These are phyloP conservation scores for Shargacucullia verbasci DNA, from an alignment of 2,888 invertebrate species.

Conservation along the genomic window DNA sequence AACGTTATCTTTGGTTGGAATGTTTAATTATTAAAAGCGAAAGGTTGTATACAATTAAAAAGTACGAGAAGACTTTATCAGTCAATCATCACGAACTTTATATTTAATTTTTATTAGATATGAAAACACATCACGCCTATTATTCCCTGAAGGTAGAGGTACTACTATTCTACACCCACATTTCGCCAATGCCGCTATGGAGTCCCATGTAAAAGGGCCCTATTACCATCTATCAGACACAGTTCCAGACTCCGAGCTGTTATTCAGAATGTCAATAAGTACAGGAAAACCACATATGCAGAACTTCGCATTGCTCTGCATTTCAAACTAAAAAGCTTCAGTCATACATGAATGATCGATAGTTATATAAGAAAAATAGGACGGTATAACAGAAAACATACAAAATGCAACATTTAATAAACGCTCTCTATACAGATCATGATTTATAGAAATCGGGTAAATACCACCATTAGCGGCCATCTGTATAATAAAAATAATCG, in stretches of 20 bases:
- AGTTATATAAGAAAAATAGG: constrained; percentile 1
- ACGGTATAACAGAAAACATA: constrained; percentile 42
- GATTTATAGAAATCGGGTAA: constrained; percentile 79
- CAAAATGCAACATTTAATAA: constrained; percentile 50
- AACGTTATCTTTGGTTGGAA: constrained; percentile 1
- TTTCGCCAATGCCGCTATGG: too few species aligned
- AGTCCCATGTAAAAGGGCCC: too few species aligned
- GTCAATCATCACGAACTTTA: too few species aligned
- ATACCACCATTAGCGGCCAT: constrained; percentile 74
- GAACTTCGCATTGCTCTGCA: neutral
- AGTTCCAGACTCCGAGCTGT: too few species aligned
- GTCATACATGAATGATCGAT: constrained; percentile 32
- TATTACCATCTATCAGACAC: too few species aligned
- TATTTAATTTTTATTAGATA: too few species aligned
- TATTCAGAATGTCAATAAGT: too few species aligned
- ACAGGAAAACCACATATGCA: too few species aligned
- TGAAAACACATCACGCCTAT: too few species aligned
- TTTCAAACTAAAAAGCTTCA: constrained; percentile 15
- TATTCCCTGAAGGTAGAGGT: too few species aligned
- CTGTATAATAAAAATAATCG: constrained; percentile 85
- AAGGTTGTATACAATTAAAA: neutral
- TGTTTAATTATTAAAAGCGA: constrained; percentile 3
- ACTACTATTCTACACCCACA: too few species aligned
- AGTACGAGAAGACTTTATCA: neutral
- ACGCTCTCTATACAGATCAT: constrained; percentile 56